These are phyloP conservation scores for Cheilosia pagana DNA, from an alignment of 2,888 invertebrate species.

Conservation along the genomic window DNA sequence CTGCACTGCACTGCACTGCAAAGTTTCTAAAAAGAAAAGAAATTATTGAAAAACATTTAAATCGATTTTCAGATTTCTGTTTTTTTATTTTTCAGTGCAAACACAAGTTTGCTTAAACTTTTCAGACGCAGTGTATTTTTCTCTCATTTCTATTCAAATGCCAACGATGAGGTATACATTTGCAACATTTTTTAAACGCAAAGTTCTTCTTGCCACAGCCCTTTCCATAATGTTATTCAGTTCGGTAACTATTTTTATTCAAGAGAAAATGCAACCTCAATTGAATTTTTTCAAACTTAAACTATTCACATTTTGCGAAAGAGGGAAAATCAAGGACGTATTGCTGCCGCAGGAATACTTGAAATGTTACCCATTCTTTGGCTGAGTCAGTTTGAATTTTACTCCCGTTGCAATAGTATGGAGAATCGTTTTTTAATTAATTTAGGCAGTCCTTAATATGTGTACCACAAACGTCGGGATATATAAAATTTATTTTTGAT, in stretches of 20 bases:
- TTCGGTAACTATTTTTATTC: slow-evolving; percentile 2
- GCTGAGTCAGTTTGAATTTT: slow-evolving; percentile 8
- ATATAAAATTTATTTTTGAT: neutral
- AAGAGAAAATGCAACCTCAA: slow-evolving; percentile 32
- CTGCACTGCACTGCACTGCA: too few species aligned
- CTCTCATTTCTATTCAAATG: slow-evolving; percentile 30
- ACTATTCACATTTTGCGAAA: slow-evolving; percentile 6
- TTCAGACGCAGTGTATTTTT: neutral
- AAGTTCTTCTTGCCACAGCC: neutral
- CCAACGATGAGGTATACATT: slow-evolving; percentile 9
- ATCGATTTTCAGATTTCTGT: neutral
- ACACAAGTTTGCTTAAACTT: neutral
- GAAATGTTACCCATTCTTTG: slow-evolving; percentile 8
- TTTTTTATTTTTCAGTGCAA: neutral
- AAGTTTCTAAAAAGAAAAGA: too few species aligned
- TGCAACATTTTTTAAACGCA: neutral
- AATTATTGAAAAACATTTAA: neutral
- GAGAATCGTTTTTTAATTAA: slow-evolving; percentile 12
- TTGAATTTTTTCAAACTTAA: slow-evolving; percentile 32
- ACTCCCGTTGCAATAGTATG: neutral
- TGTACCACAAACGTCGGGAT: neutral
- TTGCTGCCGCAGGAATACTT: neutral
- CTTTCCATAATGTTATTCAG: neutral
- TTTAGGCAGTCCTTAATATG: neutral
- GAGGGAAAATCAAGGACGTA: slow-evolving; percentile 27